phyloP scores from a whole-genome alignment of 2,888 invertebrate species.

The Schrankia costaestrigalis region DNA sequence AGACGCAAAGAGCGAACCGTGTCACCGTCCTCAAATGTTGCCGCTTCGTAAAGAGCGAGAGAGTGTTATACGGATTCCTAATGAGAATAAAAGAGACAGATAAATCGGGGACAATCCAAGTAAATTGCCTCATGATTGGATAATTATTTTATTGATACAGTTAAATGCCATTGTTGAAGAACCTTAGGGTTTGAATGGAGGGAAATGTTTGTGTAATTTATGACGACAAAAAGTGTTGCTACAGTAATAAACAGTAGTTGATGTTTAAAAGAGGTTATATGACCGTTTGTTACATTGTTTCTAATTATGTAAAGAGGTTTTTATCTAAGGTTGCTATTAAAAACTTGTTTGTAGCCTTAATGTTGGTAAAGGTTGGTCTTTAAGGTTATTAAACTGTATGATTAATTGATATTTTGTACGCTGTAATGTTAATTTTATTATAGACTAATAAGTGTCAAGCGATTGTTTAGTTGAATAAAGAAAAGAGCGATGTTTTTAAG shows the following conservation, averaged over 20 bases:
- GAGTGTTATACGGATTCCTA: slow-evolving; percentile 14
- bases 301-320: too few species aligned
- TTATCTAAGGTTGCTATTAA: too few species aligned
- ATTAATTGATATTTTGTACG: too few species aligned
- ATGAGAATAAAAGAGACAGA: slow-evolving; percentile 36
- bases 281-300: too few species aligned
- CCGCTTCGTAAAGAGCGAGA: slow-evolving; percentile 45
- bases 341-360: too few species aligned
- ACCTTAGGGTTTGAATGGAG: slow-evolving; percentile 42
- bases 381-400: too few species aligned
- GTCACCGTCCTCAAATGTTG: slow-evolving; percentile 59
- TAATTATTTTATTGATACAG: slow-evolving; percentile 79
- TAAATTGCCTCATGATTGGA: slow-evolving; percentile 77
- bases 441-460: too few species aligned
- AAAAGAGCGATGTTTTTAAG: too few species aligned
- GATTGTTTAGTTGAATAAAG: too few species aligned
- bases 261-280: neutral
- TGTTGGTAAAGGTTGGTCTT: too few species aligned
- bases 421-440: too few species aligned
- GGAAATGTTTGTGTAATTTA: slow-evolving; percentile 42
- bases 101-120: slow-evolving; percentile 56
- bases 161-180: slow-evolving; percentile 61
- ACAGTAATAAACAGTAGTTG: slow-evolving; percentile 5
- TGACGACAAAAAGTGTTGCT: slow-evolving; percentile 25
- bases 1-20: slow-evolving; percentile 51